Evolutionary conservation across 2,797 vertebrate species (phyloP).

Genomic region (Crenuchus spilurus): DNA sequence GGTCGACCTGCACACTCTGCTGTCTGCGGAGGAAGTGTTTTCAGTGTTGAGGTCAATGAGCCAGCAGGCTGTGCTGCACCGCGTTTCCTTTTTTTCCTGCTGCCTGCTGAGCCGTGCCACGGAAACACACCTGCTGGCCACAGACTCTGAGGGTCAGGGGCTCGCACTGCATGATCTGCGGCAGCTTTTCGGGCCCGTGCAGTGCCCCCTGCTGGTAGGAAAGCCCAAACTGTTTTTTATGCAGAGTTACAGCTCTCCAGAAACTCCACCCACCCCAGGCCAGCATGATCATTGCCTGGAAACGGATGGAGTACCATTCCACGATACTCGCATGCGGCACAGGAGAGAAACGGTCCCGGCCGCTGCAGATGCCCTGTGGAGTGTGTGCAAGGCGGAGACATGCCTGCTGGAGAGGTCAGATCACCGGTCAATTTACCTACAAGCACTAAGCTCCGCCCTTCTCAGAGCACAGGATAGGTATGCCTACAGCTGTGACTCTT

Average conservation of each 20-base stretch:
- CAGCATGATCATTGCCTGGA: slow-evolving; percentile 71
- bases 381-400: slow-evolving; percentile 82
- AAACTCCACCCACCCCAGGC: slow-evolving; percentile 29
- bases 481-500: not conserved
- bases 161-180: slow-evolving; percentile 75
- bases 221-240: slow-evolving; percentile 96
- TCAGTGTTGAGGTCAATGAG: slow-evolving; percentile 63
- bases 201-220: slow-evolving; percentile 80
- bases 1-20: slow-evolving; percentile 66
- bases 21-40: slow-evolving; percentile 50
- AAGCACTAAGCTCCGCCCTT: slow-evolving; percentile 75
- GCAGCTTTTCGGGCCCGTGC: slow-evolving; percentile 75
- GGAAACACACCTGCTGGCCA: slow-evolving; percentile 74
- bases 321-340: not conserved
- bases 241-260: slow-evolving; percentile 85
- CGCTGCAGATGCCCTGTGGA: slow-evolving; percentile 90
- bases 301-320: slow-evolving; percentile 70
- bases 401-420: slow-evolving; percentile 64
- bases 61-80: slow-evolving; percentile 60
- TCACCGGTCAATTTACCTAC: slow-evolving; percentile 79
- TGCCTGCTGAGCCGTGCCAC: slow-evolving; percentile 86
- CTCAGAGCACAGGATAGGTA: slow-evolving; percentile 69
- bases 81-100: slow-evolving; percentile 80
- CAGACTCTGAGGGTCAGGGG: slow-evolving; percentile 65
- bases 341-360: slow-evolving; percentile 65